A percentile compares a stretch with the other conserved stretches of the same genome.
These are phyloP conservation scores for Aleiodes testaceus DNA, from an alignment of 2,888 invertebrate genomes.

Conservation along the genomic window DNA sequence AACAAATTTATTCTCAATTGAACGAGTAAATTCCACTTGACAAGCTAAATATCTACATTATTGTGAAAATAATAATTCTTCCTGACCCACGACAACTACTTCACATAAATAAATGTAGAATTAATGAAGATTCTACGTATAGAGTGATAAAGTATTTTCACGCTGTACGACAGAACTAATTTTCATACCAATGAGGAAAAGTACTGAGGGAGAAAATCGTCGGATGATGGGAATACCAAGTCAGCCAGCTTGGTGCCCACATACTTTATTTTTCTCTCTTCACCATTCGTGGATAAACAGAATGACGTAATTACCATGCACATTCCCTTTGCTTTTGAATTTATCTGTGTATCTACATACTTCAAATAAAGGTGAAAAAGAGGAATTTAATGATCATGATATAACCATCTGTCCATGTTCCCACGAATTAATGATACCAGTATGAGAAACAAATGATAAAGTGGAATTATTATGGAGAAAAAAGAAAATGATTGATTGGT, in stretches of 20 bases:
- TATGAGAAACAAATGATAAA: no score
- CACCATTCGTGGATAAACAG: constrained; percentile 4
- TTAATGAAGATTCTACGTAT: background rate
- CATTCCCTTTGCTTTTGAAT: background rate
- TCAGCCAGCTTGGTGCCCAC: constrained; percentile 5
- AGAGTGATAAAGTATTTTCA: constrained; percentile 1
- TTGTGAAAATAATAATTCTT: background rate
- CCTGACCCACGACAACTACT: constrained; percentile 2
- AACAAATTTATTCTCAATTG: no score
- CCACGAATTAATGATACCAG: no score
- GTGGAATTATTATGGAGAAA: background rate
- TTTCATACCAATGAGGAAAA: constrained; percentile 34
- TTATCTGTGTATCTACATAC: background rate
- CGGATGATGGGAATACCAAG: constrained; percentile 42
- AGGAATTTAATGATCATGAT: background rate
- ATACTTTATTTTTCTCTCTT: constrained; percentile 12
- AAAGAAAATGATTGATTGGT: background rate
- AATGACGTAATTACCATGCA: constrained; percentile 39
- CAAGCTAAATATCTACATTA: no score
- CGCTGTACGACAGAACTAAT: constrained; percentile 14
- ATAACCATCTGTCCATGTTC: no score
- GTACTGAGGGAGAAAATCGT: constrained; percentile 41
- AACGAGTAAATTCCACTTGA: background rate
- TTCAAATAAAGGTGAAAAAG: background rate
- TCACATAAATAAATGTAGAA: background rate